Evolutionary conservation across 2,113 vertebrate genomes (phyloP), one percentile per base, ranked within the genome.

Genomic region (Zeus faber): DNA sequence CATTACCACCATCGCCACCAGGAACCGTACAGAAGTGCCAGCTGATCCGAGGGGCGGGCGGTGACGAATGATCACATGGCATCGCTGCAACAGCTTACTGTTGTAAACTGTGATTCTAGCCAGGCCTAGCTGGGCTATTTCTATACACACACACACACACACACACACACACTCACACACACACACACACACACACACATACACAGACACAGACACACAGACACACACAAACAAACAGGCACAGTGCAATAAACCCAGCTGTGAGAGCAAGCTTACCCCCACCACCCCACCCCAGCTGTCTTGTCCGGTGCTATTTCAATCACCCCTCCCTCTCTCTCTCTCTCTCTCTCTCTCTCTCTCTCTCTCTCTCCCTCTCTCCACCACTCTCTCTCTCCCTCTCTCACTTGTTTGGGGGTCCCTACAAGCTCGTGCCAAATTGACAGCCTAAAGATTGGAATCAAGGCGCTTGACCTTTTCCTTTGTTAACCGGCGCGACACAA

Each of bases 381-480:
- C 6, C 4, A 2, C 52, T 23, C 58, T 59, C 53, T 5, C 74
- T 39, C 65, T 52, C 44, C n/a, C 23, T 6, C n/a, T 1, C 43
- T 61, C 61, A 23, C 35, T 33, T 46, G 39, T 3, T 47, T 57
- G 22, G 11, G 5, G 35, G 31, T 41, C 16, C 31, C 17, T 37
- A n/a, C n/a, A n/a, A n/a, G n/a, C n/a, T n/a, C n/a, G 7, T 33
- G 13, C 7, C 31, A 7, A 33, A 7, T 33, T 33, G 11, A 37
- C 33, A 14, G 4, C 33, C 33, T n/a, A n/a, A n/a, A n/a, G 62
- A 71, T 63, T 67, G 51, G 51, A 72, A 43, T 61, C 7, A 11
- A 68, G 49, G 62, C 23, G 45, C 55, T 74, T 81, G 67, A 78
- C 73, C 72, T 80, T 75, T 61, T 58, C 31, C 18, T 66, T 51